Evolutionary conservation across 2,888 invertebrate genomes (phyloP).

Genomic region (Rotaria sp.): DNA sequence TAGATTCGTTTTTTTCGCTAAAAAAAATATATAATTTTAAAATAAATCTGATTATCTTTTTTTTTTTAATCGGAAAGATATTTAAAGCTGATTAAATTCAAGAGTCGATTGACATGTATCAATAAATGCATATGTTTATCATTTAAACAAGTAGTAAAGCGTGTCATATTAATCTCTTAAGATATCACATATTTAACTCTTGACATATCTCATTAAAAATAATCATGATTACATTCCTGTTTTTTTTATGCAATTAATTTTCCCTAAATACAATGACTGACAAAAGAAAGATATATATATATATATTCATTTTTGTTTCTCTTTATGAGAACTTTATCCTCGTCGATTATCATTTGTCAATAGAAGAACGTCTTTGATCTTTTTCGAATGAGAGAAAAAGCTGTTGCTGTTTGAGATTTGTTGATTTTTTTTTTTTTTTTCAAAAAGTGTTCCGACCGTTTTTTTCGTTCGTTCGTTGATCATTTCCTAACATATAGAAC

Average conservation of each 20-base stretch:
- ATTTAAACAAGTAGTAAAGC: background rate
- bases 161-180: background rate
- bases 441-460: constrained; percentile 4
- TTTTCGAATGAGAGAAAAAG: background rate
- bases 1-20: too few species aligned
- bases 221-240: background rate
- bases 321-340: background rate
- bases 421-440: background rate
- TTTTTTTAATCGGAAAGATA: background rate
- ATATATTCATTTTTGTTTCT: too few species aligned
- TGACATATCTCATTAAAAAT: background rate
- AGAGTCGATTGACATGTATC: background rate
- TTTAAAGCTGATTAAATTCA: background rate
- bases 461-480: background rate
- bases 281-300: too few species aligned
- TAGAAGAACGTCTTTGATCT: background rate
- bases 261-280: background rate
- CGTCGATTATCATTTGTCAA: background rate
- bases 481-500: background rate
- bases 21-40: too few species aligned
- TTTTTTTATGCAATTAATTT: background rate
- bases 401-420: background rate
- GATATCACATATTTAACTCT: background rate
- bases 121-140: background rate
- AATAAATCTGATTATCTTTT: background rate